A percentile compares a stretch with the other conserved stretches of the same genome.
These are phyloP conservation scores for Macrosteles quadrilineatus DNA, from an alignment of 1,140 invertebrate species.

Conservation along the genomic window DNA sequence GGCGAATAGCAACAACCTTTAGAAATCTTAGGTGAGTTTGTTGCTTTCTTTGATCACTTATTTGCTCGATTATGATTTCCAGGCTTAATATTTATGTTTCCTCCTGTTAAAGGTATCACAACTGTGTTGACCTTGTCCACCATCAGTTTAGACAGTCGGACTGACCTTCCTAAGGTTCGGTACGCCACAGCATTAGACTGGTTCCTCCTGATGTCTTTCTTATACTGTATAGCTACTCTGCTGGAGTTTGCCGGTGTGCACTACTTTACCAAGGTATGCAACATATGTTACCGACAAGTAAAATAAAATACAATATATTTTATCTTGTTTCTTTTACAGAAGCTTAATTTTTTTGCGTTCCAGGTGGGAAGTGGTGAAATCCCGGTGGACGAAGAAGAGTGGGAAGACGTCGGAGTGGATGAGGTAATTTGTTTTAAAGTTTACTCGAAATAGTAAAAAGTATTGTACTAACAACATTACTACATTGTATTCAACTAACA, in stretches of 20 bases:
- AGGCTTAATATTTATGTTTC: too few relatives aligned
- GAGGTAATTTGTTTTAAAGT: constrained; percentile 36
- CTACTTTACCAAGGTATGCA: constrained; percentile 91
- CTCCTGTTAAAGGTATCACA: constrained; percentile 78
- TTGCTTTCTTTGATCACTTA: too few relatives aligned
- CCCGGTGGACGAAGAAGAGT: constrained; percentile 74
- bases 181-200: constrained; percentile 92
- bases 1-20: too few relatives aligned
- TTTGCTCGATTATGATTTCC: too few relatives aligned
- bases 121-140: constrained; percentile 89
- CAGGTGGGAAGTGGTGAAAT: constrained; percentile 81
- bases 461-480: too few relatives aligned
- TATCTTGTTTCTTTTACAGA: too few relatives aligned
- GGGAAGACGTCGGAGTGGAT: constrained; percentile 61
- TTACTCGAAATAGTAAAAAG: too few relatives aligned
- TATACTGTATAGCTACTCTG: constrained; percentile 90
- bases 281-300: constrained; percentile 8
- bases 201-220: constrained; percentile 92
- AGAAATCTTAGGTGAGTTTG: too few relatives aligned
- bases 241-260: constrained; percentile 93
- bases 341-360: too few relatives aligned
- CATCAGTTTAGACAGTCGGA: constrained; percentile 87
- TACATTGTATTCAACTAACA: too few relatives aligned
- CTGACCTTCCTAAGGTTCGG: constrained; percentile 87
- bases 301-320: constrained; percentile 16